These are phyloP conservation scores for Netelia virgata DNA, from an alignment of 2,888 invertebrate genomes.

Conservation along the genomic window DNA sequence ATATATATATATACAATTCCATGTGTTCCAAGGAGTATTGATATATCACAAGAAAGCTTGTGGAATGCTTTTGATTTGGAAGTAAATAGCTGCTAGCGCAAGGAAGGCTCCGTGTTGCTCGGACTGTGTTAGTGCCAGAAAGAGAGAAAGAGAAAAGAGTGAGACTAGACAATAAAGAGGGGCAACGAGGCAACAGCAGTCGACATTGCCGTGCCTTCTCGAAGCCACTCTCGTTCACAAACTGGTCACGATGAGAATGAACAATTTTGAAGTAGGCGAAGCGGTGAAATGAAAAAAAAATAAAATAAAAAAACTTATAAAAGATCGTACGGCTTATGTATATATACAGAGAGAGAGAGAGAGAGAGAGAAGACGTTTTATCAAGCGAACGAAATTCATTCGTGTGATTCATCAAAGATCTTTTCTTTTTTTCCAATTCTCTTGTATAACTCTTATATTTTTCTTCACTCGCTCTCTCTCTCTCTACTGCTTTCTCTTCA, in stretches of 20 bases:
- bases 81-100: background rate
- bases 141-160: too few relatives aligned
- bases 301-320: background rate
- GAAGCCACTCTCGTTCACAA: background rate
- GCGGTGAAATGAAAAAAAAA: background rate
- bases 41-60: background rate
- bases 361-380: slow-evolving; percentile 32
- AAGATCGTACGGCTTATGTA: background rate
- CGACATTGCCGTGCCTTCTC: background rate
- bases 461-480: background rate
- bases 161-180: background rate
- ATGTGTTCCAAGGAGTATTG: background rate
- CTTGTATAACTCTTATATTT: background rate
- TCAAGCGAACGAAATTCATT: slow-evolving; percentile 36
- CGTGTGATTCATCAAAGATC: slow-evolving; percentile 33
- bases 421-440: slow-evolving; percentile 26
- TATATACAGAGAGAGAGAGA: background rate
- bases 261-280: too few relatives aligned
- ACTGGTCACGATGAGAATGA: slow-evolving; percentile 7
- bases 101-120: too few relatives aligned
- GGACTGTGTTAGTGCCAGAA: too few relatives aligned
- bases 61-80: background rate
- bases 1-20: background rate
- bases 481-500: slow-evolving; percentile 50
- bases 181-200: background rate